Conservation (phyloP, 2,113 vertebrate species). For the Poeciliopsis prolifica region DNA sequence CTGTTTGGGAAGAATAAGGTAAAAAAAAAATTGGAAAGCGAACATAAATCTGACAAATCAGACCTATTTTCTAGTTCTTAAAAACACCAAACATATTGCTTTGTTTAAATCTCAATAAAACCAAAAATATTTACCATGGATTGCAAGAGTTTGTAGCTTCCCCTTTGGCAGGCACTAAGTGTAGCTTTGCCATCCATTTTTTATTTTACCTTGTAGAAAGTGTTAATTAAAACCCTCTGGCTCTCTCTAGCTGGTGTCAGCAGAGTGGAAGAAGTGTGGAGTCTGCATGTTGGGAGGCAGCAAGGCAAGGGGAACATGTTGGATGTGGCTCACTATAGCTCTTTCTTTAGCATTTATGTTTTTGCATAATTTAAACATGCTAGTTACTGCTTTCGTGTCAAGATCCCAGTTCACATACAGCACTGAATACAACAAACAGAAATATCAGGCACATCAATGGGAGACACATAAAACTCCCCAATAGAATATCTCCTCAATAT, state of each 20-base stretch:
- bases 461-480: conserved; percentile 10
- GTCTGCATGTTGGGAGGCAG: conserved; percentile 58
- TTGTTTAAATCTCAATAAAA: conserved; percentile 34
- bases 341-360: conserved; percentile 43
- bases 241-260: conserved; percentile 55
- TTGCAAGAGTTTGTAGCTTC: conserved; percentile 34
- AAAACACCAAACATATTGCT: background rate
- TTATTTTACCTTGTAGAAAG: conserved; percentile 53
- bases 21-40: conserved; percentile 36
- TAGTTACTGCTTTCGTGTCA: conserved; percentile 41
- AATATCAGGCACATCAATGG: conserved; percentile 13
- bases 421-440: conserved; percentile 9
- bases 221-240: conserved; percentile 70
- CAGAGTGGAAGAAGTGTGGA: conserved; percentile 63
- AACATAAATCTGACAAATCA: conserved; percentile 45
- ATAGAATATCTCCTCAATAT: background rate
- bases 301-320: conserved; percentile 48
- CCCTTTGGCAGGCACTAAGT: conserved; percentile 35
- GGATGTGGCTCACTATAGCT: conserved; percentile 49
- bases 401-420: conserved; percentile 10
- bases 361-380: conserved; percentile 64
- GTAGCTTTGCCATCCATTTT: conserved; percentile 47
- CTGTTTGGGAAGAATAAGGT: conserved; percentile 44
- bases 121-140: conserved; percentile 18
- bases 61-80: background rate